Percentiles rank a stretch among this genome's conserved stretches.
Evolutionary conservation across 2,797 vertebrate species (phyloP).

Genomic region (Artibeus lituratus): DNA sequence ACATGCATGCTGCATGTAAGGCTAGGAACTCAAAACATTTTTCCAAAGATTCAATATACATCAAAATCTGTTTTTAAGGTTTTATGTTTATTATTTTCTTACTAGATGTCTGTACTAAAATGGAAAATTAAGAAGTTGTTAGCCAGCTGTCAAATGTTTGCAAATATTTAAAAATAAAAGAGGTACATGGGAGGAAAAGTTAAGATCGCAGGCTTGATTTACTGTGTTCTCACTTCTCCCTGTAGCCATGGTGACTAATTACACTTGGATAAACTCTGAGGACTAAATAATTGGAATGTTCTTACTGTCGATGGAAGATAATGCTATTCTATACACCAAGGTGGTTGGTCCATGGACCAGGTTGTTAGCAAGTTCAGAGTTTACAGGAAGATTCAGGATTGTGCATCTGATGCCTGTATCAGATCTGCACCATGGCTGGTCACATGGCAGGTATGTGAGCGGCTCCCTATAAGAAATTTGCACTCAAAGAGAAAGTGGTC

Average conservation of each 20-base stretch:
- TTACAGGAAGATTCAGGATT: background rate
- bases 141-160: background rate
- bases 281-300: background rate
- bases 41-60: background rate
- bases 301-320: background rate
- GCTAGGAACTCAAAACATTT: background rate
- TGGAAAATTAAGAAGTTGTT: background rate
- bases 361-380: background rate
- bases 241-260: background rate
- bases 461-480: background rate
- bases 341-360: background rate
- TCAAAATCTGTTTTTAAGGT: background rate
- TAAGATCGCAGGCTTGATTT: background rate
- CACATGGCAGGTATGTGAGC: background rate
- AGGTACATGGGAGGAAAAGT: background rate
- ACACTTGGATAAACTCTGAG: background rate
- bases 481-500: background rate
- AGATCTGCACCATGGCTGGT: fast-evolving
- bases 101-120: background rate
- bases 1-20: background rate
- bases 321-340: background rate
- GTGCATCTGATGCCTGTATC: background rate
- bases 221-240: background rate
- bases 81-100: background rate
- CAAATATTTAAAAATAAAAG: background rate